Percentiles rank a stretch among this genome's conserved stretches.
phyloP scores from a whole-genome alignment of 2,113 vertebrate genomes.

The Hypomesus transpacificus region DNA sequence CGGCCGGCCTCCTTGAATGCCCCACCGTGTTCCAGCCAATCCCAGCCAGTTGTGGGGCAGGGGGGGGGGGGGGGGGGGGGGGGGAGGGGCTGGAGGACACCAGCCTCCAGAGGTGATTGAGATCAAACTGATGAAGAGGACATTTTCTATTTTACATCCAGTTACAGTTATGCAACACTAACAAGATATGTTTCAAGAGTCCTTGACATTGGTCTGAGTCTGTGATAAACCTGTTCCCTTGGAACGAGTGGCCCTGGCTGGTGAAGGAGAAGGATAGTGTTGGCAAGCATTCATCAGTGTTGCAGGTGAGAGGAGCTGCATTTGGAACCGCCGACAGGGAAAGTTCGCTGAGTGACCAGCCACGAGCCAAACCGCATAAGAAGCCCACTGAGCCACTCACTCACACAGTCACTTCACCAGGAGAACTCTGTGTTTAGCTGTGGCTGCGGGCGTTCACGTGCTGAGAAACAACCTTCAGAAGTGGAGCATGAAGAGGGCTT shows the following conservation, averaged over 20 bases:
- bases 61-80: background rate
- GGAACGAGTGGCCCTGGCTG: background rate
- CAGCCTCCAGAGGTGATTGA: conserved; percentile 32
- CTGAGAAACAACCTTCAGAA: too few relatives aligned
- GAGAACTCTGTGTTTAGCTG: background rate
- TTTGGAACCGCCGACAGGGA: background rate
- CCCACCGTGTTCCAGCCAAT: too few relatives aligned
- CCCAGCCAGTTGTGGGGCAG: background rate
- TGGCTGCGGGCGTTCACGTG: background rate
- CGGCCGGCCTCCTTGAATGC: too few relatives aligned
- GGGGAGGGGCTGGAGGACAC: background rate
- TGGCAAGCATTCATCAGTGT: background rate
- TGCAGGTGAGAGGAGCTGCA: conserved; percentile 1
- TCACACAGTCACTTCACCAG: background rate
- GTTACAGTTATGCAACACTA: conserved; percentile 17
- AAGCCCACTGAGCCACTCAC: too few relatives aligned
- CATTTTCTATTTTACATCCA: conserved; percentile 28
- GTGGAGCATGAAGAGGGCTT: too few relatives aligned
- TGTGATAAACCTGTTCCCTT: background rate
- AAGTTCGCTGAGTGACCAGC: background rate
- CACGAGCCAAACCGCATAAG: too few relatives aligned
- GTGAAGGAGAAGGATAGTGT: too few relatives aligned
- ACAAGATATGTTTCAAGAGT: background rate
- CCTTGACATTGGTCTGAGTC: background rate
- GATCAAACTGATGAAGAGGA: conserved; percentile 39